Evolutionary conservation across 2,888 invertebrate species (phyloP).

Genomic region (Oegoconia quadripuncta): DNA sequence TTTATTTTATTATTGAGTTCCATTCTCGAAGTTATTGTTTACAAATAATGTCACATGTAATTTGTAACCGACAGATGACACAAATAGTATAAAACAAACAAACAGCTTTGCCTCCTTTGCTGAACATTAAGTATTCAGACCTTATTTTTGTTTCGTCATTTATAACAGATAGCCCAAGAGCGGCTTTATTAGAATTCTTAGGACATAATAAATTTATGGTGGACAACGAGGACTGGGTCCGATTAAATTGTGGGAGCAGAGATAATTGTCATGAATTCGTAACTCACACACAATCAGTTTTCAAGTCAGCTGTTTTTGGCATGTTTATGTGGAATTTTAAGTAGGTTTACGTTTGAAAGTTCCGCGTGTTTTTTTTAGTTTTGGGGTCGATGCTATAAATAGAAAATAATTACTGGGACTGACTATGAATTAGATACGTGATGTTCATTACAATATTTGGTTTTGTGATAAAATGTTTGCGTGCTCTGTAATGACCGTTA

Average conservation of each 20-base stretch:
- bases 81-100: conserved; percentile 1
- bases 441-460: conserved; percentile 11
- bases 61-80: not conserved
- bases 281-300: conserved; percentile 24
- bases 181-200: conserved; percentile 70
- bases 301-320: conserved; percentile 29
- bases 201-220: conserved; percentile 62
- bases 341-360: conserved; percentile 20
- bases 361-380: conserved; percentile 20
- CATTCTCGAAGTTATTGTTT: too few relatives aligned
- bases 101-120: conserved; percentile 1
- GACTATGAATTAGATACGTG: conserved; percentile 27
- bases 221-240: conserved; percentile 42
- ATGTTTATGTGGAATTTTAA: conserved; percentile 28
- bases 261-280: conserved; percentile 14
- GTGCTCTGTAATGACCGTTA: too few relatives aligned
- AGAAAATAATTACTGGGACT: too few relatives aligned
- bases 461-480: conserved; percentile 12
- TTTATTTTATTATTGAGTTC: too few relatives aligned
- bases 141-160: conserved; percentile 71
- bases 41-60: too few relatives aligned
- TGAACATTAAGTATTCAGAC: conserved; percentile 58
- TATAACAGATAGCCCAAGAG: conserved; percentile 61
- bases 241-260: conserved; percentile 49
- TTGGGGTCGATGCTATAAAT: conserved; percentile 27